Evolutionary conservation across 2,797 vertebrate genomes (phyloP).

Genomic region (Peromyscus melanophrys): DNA sequence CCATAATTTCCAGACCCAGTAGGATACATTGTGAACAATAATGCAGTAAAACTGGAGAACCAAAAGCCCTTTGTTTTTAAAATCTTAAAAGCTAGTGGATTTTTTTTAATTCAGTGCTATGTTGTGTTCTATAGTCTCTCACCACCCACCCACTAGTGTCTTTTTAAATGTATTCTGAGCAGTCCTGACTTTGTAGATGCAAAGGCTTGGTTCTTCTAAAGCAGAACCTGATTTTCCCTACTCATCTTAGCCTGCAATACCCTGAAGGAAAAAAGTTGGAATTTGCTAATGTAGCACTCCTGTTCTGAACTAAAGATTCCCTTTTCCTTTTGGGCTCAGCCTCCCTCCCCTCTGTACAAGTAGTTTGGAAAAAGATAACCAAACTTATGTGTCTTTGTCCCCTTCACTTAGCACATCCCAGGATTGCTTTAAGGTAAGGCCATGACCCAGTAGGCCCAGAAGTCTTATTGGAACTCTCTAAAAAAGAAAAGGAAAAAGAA

Average conservation of each 20-base stretch:
- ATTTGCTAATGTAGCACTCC: not conserved
- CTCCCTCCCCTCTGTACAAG: not conserved
- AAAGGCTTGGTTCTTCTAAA: slow-evolving; percentile 49
- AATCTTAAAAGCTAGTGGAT: slow-evolving; percentile 60
- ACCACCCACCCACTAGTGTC: not conserved
- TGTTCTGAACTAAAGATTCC: slow-evolving; percentile 6
- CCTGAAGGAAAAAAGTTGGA: not conserved
- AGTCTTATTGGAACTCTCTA: not conserved
- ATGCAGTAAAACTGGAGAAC: slow-evolving; percentile 50
- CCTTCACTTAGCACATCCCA: not conserved
- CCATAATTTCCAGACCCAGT: slow-evolving; percentile 69
- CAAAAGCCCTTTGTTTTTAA: slow-evolving; percentile 34
- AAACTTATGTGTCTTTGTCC: not conserved
- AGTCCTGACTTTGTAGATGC: slow-evolving; percentile 8
- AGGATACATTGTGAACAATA: slow-evolving; percentile 15
- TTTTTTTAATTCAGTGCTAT: not conserved
- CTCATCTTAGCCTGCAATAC: not conserved
- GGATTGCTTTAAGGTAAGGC: not conserved
- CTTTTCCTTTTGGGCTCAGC: not conserved
- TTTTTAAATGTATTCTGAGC: not conserved
- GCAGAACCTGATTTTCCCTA: slow-evolving; percentile 14
- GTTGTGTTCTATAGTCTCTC: slow-evolving; percentile 27
- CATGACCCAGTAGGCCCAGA: not conserved
- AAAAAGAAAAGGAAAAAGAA: not conserved
- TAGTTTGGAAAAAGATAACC: not conserved